Evolutionary conservation across 2,888 invertebrate species (phyloP), one percentile per base, ranked within the genome.

Genomic region (Xanthia togata): DNA sequence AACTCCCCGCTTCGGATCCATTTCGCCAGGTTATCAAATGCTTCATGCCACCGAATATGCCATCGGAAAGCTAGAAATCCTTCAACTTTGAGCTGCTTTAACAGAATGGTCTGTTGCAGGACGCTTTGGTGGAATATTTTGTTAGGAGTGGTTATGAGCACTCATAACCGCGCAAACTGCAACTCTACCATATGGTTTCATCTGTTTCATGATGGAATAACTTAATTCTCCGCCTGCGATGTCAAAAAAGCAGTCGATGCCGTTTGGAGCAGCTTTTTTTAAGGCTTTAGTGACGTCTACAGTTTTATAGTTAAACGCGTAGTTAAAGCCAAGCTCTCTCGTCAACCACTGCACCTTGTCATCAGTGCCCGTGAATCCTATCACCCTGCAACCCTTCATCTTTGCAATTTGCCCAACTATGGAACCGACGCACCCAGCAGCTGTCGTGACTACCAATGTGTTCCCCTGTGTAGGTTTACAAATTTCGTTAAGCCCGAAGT

Each of bases 371-470:
- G 98, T 97, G 87, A 98, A 97, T 0, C 98, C 98, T 83, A 98
- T 97, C 0, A 98, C 94, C 83, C 74, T 92, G 81, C 93, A 94
- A 82, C 97, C 97, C 93, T 97, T 97, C 44, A 98, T 97, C 92
- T 98, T 98, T 0, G 97, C 98, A 70, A 98, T 97, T 93, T 98
- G 98, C 4, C 98, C 98, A 0, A 98, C 98, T 20, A 97, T 90
- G 73, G 97, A 97, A 4, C 98, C 98, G 0, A 98, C 98, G 4
- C 98, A 98, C 3, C 98, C 98, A 0, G 98, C 98, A 4, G 98
- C 98, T 0, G 97, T 97, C 5, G 97, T 97, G 4, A 98, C 97
- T 0, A 98, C 97, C 0, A 98, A 97, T 0, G 97, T 97, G 89
- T 98, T 98, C 0, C 98, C 98, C 1, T 96, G 87, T 92, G 97